phyloP scores from a whole-genome alignment of 1,140 invertebrate genomes.

The Drosophila nebulosa region DNA sequence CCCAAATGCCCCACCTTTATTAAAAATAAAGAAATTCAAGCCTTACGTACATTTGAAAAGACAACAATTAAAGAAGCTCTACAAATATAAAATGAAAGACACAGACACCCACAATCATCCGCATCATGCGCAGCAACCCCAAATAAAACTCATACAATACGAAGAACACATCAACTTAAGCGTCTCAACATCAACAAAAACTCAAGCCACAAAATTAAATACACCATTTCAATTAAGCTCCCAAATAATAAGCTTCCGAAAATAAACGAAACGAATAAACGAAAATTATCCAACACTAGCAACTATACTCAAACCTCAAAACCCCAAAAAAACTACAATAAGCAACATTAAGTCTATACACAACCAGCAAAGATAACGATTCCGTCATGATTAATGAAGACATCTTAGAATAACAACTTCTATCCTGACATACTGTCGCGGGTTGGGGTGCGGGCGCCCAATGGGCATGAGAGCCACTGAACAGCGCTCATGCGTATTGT shows the following conservation, averaged over 20 bases:
- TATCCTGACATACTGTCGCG: no score
- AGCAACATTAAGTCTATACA: constrained; percentile 1
- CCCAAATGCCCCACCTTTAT: constrained; percentile 11
- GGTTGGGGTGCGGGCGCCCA: no score
- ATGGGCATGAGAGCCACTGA: no score
- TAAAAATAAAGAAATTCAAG: constrained; percentile 15
- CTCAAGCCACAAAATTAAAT: no score
- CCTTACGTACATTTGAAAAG: constrained; percentile 2
- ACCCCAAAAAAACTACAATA: neutral
- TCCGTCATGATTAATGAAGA: constrained; percentile 2
- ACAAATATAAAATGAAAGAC: constrained; percentile 9
- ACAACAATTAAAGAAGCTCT: constrained; percentile 4
- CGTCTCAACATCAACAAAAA: no score
- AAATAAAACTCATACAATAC: no score
- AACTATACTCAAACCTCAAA: neutral
- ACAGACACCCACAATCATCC: neutral
- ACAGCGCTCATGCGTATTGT: no score
- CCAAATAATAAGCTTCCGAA: no score
- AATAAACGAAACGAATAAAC: no score
- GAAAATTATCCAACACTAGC: neutral
- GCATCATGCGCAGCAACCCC: neutral
- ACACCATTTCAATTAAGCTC: no score
- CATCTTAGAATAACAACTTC: neutral
- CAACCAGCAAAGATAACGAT: constrained; percentile 4
- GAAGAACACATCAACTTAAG: no score